Conservation (phyloP, 1,140 invertebrate genomes). For the Halyomorpha halys region DNA sequence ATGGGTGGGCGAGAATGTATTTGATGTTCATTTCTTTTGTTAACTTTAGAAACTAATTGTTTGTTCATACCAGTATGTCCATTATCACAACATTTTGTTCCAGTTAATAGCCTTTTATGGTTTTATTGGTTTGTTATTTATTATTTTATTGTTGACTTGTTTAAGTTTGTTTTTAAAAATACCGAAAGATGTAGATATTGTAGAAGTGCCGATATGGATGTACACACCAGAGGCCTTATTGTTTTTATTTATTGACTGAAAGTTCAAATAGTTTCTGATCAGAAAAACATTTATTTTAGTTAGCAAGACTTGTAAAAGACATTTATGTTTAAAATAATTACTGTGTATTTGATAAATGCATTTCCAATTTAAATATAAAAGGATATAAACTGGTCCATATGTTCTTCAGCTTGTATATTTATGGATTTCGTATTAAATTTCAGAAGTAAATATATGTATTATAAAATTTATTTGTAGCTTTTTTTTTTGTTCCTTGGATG, state of each 20-base stretch:
- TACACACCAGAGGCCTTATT: not conserved
- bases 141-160: conserved; percentile 20
- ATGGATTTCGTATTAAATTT: conserved; percentile 19
- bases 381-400: conserved; percentile 12
- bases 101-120: conserved; percentile 27
- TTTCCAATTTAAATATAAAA: conserved; percentile 15
- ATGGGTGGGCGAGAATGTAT: conserved; percentile 22
- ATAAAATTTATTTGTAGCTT: conserved; percentile 81
- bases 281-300: not conserved
- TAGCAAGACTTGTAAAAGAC: not conserved
- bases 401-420: conserved; percentile 17
- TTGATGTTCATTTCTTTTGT: conserved; percentile 22
- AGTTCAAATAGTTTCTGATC: not conserved
- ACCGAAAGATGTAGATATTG: not conserved
- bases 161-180: conserved; percentile 3
- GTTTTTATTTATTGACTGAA: not conserved
- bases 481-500: not conserved
- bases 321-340: conserved; percentile 8
- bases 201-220: conserved; percentile 28
- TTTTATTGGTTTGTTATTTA: conserved; percentile 23
- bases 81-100: conserved; percentile 25
- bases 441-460: conserved; percentile 41
- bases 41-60: conserved; percentile 20
- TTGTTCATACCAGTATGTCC: conserved; percentile 22
- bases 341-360: conserved; percentile 16